phyloP scores from a whole-genome alignment of 2,113 vertebrate genomes.

The Limanda limanda region DNA sequence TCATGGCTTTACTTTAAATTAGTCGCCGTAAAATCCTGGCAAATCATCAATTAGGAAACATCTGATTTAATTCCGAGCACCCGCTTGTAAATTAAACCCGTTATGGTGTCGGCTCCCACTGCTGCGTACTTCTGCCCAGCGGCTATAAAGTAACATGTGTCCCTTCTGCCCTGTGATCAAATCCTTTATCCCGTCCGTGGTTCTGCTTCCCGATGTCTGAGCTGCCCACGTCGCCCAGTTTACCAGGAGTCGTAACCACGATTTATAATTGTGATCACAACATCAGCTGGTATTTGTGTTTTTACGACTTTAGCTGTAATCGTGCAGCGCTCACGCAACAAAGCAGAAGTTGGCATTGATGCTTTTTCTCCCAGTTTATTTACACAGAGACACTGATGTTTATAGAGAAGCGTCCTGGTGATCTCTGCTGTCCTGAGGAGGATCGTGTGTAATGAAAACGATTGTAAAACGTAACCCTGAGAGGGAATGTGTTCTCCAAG shows the following conservation, averaged over 20 bases:
- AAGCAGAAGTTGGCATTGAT: constrained; percentile 15
- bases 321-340: not conserved
- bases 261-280: constrained; percentile 49
- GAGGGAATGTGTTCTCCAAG: constrained; percentile 8
- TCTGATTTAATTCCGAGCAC: constrained; percentile 36
- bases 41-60: constrained; percentile 37
- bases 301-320: constrained; percentile 28
- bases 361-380: not conserved
- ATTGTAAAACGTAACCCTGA: constrained; percentile 8
- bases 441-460: constrained; percentile 17
- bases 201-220: constrained; percentile 12
- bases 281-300: constrained; percentile 40
- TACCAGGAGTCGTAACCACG: constrained; percentile 33
- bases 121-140: constrained; percentile 6
- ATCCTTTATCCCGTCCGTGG: constrained; percentile 22
- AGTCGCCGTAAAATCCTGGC: constrained; percentile 27
- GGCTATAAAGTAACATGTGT: constrained; percentile 41
- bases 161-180: constrained; percentile 37
- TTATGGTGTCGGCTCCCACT: constrained; percentile 29
- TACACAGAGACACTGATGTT: not conserved
- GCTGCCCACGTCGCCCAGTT: constrained; percentile 7
- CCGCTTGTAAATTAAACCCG: constrained; percentile 33
- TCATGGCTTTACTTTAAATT: constrained; percentile 31
- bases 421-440: constrained; percentile 7
- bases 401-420: not conserved